These are phyloP conservation scores for Diarsia brunnea DNA, from an alignment of 2,888 invertebrate species.

Conservation along the genomic window DNA sequence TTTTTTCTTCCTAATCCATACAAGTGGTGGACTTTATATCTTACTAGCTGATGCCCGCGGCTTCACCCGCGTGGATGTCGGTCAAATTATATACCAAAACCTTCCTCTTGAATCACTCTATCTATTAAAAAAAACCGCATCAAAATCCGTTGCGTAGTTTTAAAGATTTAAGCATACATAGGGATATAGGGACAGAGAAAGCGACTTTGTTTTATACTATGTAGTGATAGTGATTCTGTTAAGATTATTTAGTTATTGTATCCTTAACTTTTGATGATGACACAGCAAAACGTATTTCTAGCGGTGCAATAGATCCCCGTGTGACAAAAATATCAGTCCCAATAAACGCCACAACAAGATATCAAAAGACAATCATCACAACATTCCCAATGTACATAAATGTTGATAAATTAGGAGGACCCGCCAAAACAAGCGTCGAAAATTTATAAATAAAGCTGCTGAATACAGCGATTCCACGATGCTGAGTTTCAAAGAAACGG, in stretches of 20 bases:
- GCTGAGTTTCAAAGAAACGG: constrained; percentile 49
- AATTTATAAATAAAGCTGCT: constrained; percentile 63
- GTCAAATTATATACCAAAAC: no score
- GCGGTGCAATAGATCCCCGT: neutral
- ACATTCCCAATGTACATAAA: constrained; percentile 2
- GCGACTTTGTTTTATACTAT: no score
- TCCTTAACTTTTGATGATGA: neutral
- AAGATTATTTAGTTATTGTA: neutral
- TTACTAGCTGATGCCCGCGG: no score
- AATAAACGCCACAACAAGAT: constrained; percentile 22
- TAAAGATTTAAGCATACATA: no score
- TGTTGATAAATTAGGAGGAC: constrained; percentile 28
- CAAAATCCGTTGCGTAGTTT: no score
- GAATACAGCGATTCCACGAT: constrained; percentile 62
- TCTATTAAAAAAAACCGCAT: no score
- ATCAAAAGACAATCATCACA: constrained; percentile 42
- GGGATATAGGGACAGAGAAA: no score
- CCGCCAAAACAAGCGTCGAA: constrained; percentile 61
- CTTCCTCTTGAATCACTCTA: no score
- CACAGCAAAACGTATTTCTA: neutral
- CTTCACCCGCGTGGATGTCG: no score
- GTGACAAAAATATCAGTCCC: neutral
- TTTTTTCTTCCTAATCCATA: neutral
- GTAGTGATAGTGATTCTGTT: no score
- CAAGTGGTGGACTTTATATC: neutral